Evolutionary conservation across 1,140 invertebrate species (phyloP), one percentile per base, ranked within the genome.

Genomic region (Metopolophium dirhodum): DNA sequence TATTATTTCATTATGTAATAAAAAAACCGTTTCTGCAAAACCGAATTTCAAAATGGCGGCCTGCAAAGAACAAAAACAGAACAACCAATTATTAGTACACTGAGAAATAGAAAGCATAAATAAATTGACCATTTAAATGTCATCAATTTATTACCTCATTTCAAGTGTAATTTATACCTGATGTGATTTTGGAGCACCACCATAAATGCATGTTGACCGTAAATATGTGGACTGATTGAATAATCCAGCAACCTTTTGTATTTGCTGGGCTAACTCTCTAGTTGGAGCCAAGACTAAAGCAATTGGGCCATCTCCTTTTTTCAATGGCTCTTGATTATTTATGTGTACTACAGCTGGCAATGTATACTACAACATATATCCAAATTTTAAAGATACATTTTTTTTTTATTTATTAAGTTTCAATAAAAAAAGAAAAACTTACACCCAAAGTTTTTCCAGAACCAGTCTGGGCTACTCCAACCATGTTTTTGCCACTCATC

Each of bases 191-290:
- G 96, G 96, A n/a, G 98, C 98, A 22, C 98, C 98, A 88, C 98
- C 98, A 95, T 98, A 99, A 22, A 98, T 97, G 94, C 98, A 99
- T 7, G 97, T 98, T 95, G 97, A 98, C 83, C 97, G 95, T 7
- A 98, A 96, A 94, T 96, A 96, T 2, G 98, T 97, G 35, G 96
- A 96, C 4, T 94, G 94, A 87, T 98, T 98, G 95, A 98, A 99
- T 93, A 98, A 97, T 83, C 96, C 96, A 9, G 98, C 98, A 35
- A 99, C 98, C 96, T 98, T 96, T 94, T 98, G 96, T 94, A 98
- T 98, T 94, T 98, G 98, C 94, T 98, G 97, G 3, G 97, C 98
- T 26, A 98, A 95, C 94, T 98, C 98, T 94, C 98, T 95, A n/a
- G 98, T 98, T 4, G 98, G 98, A 57, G 97, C 97, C 57, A 98